Percentiles rank a stretch among this genome's conserved stretches.
Conservation (phyloP, 1,140 invertebrate genomes). For the Piezodorus guildinii region DNA sequence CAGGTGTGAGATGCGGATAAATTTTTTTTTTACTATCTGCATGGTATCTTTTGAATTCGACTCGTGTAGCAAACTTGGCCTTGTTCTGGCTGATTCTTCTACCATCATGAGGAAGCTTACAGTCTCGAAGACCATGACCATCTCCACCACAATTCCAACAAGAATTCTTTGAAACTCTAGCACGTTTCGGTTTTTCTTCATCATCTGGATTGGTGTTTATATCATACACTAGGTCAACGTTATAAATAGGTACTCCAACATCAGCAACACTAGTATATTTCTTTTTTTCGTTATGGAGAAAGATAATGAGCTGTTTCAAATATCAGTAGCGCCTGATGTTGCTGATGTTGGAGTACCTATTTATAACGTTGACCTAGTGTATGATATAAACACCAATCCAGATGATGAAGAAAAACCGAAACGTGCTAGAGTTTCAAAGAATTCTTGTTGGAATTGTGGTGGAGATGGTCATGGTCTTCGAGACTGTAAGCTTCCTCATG, state of each 20-base stretch:
- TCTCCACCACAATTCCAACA: slow-evolving; percentile 26
- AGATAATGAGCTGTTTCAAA: too few species aligned
- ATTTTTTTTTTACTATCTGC: too few species aligned
- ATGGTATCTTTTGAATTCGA: too few species aligned
- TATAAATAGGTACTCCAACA: too few species aligned
- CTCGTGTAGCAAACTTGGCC: background rate
- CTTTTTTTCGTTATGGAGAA: too few species aligned
- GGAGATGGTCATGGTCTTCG: slow-evolving; percentile 17
- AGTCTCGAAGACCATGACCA: slow-evolving; percentile 22
- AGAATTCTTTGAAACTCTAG: background rate
- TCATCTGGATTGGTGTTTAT: background rate
- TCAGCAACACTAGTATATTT: too few species aligned
- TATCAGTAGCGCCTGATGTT: too few species aligned
- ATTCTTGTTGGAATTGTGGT: slow-evolving; percentile 26
- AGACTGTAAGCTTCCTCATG: slow-evolving; percentile 20
- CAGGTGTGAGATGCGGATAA: too few species aligned
- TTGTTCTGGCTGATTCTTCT: slow-evolving; percentile 9
- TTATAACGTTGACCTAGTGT: background rate
- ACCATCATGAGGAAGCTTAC: slow-evolving; percentile 16
- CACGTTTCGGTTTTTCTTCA: slow-evolving; percentile 6
- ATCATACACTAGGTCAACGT: background rate
- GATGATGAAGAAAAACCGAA: slow-evolving; percentile 12
- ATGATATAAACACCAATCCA: background rate
- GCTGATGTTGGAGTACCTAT: too few species aligned
- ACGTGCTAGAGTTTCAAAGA: background rate